Base-by-base conservation (phyloP, 2,888 invertebrate species). In the Erebia palarica region DNA sequence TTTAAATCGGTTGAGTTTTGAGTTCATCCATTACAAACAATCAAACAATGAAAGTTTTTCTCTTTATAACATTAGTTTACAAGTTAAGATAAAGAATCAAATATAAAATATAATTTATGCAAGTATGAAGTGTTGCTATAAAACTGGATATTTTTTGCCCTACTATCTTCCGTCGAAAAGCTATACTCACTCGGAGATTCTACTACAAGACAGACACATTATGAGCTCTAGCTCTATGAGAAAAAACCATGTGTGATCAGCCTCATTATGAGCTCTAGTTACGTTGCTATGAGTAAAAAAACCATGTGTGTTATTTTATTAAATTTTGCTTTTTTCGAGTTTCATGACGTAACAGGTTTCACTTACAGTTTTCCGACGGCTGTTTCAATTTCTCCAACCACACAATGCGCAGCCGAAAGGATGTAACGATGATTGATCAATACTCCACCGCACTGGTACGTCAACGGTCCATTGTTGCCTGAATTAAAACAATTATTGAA, bases 321-420 rank as follows among this genome's bases (percentile, higher is more conserved):
- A 16, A 16, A 53, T 16, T 10, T 55, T 3, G 55, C 9, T 10
- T 18, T 9, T 55, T 55, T 51, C 1, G 14, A 51, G 51, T 18
- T 18, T 55, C 10, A 55, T 55, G 18, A 3, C 55, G 53, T 9
- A 55, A 55, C 10, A 55, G 11, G 55, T 55, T 55, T 55, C 16
- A 93, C 95, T 94, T 87, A 95, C 95, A 95, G 76, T 80, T 84
- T 90, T 58, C 94, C 94, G 21, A 94, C 91, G 75, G 89, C 88
- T 4, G 74, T 81, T 73, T 91, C 87, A 14, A 94, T 87, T 9
- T 87, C 89, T 27, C 94, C 94, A 7, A 86, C 87, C 9, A 95
- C 92, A 77, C 95, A 95, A 80, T 95, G 95, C 0, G 95, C 95
- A 1, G 95, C 95, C 1, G 95, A 95, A 73, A 95, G 76, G 1